Percentiles rank a stretch among this genome's conserved stretches.
Conservation (phyloP, 2,888 invertebrate genomes). For the Chalcis sispes region DNA sequence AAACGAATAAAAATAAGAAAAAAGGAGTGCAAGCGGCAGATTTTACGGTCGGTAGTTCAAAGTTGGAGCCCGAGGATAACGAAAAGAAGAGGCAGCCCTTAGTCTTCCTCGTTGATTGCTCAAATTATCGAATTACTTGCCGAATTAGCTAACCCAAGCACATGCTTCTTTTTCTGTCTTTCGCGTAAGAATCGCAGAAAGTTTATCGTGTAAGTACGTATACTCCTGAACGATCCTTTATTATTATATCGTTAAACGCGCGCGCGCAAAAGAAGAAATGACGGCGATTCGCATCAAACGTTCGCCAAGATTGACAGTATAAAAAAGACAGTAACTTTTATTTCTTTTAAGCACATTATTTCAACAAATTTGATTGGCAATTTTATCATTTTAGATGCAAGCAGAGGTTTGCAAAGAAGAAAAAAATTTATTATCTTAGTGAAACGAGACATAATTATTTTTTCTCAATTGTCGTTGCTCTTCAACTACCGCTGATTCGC, state of each 20-base stretch:
- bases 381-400: no score
- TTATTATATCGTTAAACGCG: neutral
- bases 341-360: neutral
- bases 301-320: no score
- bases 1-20: constrained; percentile 42
- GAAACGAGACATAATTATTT: constrained; percentile 44
- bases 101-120: constrained; percentile 64
- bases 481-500: constrained; percentile 33
- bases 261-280: constrained; percentile 14
- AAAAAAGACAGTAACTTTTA: neutral
- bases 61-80: constrained; percentile 64
- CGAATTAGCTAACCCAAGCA: constrained; percentile 54
- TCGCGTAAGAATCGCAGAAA: constrained; percentile 33
- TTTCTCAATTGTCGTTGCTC: constrained; percentile 54
- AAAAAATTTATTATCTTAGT: constrained; percentile 6
- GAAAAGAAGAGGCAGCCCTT: constrained; percentile 45
- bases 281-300: constrained; percentile 26
- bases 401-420: no score
- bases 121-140: constrained; percentile 69
- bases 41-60: constrained; percentile 67
- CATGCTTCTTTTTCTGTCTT: constrained; percentile 3
- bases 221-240: constrained; percentile 6
- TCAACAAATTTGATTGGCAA: no score
- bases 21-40: constrained; percentile 61
- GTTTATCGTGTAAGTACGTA: neutral